Evolutionary conservation across 2,888 invertebrate species (phyloP), one percentile per base, ranked within the genome.

Genomic region (Sinelater perroti): DNA sequence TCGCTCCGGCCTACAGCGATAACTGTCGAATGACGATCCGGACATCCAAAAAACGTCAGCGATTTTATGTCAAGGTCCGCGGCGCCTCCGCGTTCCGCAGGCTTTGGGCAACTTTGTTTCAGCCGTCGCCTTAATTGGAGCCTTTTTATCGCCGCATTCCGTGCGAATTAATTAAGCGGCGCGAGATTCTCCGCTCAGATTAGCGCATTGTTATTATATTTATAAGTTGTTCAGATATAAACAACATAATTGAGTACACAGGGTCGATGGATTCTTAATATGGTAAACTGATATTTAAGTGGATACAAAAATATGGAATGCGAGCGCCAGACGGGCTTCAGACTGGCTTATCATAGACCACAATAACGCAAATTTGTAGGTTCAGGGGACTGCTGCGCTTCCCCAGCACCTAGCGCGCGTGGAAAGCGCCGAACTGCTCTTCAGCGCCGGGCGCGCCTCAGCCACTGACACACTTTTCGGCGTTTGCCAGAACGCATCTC

Each of bases 211-310:
- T 31, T 36, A 18, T 28, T 36, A 18, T 56, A 44, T 46, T 47
- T 44, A 51, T 38, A 56, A 35, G 31, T 5, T n/a, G 6, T 11
- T n/a, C 13, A 50, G 40, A 46, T 33, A 57, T 52, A 57, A 57
- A 57, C 57, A 57, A 57, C 51, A 57, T 57, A 46, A 57, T 46
- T 57, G 52, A 57, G 57, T 52, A 52, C 57, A 52, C 52, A 52
- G 57, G 57, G 57, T 57, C 57, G 57, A 52, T 57, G 57, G 46
- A 52, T 52, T 57, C 57, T 57, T 36, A 44, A 52, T 33, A 51
- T 10, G 28, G 47, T 35, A 56, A 40, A 42, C 49, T 53, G 45
- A 53, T 45, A 56, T 42, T 40, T 21, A 24, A 42, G 33, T 50
- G 30, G 38, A 49, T 49, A 49, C 40, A 56, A 49, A 49, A 56